phyloP scores from a whole-genome alignment of 2,888 invertebrate genomes.

The Caenorhabditis macrosperma region DNA sequence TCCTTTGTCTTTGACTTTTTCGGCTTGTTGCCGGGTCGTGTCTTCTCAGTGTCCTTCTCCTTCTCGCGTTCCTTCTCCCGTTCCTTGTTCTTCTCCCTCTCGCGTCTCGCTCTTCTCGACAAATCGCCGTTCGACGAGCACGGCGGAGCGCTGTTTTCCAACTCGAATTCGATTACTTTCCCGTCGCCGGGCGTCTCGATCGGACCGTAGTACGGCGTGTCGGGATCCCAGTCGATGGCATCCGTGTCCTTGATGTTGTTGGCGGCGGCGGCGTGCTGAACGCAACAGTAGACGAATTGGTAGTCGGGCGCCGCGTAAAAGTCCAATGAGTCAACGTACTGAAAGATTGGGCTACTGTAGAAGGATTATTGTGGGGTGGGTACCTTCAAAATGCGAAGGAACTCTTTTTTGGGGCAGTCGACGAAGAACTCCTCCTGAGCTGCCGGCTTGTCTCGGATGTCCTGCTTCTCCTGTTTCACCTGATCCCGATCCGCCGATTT shows the following conservation, averaged over 20 bases:
- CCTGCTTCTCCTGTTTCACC: slow-evolving; percentile 69
- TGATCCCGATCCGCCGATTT: slow-evolving; percentile 66
- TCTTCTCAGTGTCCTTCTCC: slow-evolving; percentile 25
- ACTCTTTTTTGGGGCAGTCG: slow-evolving; percentile 65
- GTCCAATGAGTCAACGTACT: slow-evolving; percentile 68
- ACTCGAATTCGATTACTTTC: slow-evolving; percentile 58
- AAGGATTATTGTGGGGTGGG: background rate
- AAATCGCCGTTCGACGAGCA: slow-evolving; percentile 34
- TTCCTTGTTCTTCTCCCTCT: slow-evolving; percentile 1
- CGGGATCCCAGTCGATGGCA: slow-evolving; percentile 72
- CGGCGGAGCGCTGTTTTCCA: slow-evolving; percentile 25
- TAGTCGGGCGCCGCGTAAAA: slow-evolving; percentile 75
- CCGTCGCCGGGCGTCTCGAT: slow-evolving; percentile 64
- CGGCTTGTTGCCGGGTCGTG: too few relatives aligned
- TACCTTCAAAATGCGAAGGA: slow-evolving; percentile 56
- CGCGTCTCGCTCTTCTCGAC: too few relatives aligned
- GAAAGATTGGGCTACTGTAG: slow-evolving; percentile 18
- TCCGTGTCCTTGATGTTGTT: slow-evolving; percentile 64
- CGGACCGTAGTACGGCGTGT: slow-evolving; percentile 62
- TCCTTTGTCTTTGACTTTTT: slow-evolving; percentile 17
- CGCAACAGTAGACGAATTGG: slow-evolving; percentile 67
- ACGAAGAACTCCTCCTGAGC: slow-evolving; percentile 61
- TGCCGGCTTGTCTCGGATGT: slow-evolving; percentile 50
- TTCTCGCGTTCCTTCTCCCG: slow-evolving; percentile 15
- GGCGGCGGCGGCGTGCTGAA: slow-evolving; percentile 66